Percentiles rank a stretch among this genome's conserved stretches.
phyloP scores from a whole-genome alignment of 1,140 invertebrate genomes.

The Nasonia longicornis region DNA sequence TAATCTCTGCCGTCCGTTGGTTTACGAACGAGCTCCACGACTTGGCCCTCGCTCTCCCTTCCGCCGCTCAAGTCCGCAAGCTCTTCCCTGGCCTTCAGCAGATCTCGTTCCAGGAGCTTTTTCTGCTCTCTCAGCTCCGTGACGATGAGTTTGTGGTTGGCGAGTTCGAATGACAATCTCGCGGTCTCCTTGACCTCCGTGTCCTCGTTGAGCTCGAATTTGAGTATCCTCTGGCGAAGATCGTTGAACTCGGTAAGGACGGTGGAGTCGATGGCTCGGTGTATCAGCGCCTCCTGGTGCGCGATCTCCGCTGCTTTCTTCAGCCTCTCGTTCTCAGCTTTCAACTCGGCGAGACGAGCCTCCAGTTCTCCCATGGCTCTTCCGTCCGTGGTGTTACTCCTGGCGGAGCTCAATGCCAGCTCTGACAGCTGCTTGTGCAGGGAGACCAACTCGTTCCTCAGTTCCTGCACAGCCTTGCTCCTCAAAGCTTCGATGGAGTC shows the following conservation, averaged over 20 bases:
- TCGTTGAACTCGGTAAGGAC: conserved; percentile 71
- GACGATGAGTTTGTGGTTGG: conserved; percentile 55
- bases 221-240: conserved; percentile 74
- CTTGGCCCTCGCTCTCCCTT: neutral
- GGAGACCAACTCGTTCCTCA: conserved; percentile 28
- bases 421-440: conserved; percentile 33
- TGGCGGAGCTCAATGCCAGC: neutral
- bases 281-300: conserved; percentile 57
- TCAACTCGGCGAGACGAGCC: conserved; percentile 44
- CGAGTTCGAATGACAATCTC: conserved; percentile 62
- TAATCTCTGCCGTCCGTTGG: conserved; percentile 47
- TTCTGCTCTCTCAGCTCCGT: conserved; percentile 53
- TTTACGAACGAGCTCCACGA: neutral
- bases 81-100: conserved; percentile 52
- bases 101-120: conserved; percentile 53
- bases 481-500: neutral
- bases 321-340: conserved; percentile 56
- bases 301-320: conserved; percentile 59
- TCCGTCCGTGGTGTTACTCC: neutral
- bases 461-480: conserved; percentile 5
- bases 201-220: conserved; percentile 64
- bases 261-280: conserved; percentile 57
- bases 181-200: conserved; percentile 76
- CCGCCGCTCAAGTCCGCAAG: conserved; percentile 48
- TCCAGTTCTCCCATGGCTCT: conserved; percentile 36